Percentiles rank a stretch among this genome's conserved stretches.
Conservation (phyloP, 2,797 vertebrate genomes). For the Notolabrus celidotus region DNA sequence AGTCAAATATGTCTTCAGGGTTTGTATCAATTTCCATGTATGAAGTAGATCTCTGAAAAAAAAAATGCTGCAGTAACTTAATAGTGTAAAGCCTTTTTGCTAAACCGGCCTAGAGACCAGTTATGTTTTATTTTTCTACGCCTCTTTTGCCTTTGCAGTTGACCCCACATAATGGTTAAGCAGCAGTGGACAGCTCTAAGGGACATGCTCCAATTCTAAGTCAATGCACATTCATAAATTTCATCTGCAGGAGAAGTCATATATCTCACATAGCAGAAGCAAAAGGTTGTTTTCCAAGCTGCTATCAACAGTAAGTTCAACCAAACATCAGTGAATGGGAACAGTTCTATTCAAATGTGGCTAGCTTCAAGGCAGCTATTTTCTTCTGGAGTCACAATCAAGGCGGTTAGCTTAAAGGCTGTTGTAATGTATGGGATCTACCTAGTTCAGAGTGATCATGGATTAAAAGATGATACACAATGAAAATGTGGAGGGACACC, state of each 20-base stretch:
- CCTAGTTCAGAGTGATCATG: too few relatives aligned
- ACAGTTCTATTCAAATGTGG: not conserved
- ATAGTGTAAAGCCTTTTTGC: not conserved
- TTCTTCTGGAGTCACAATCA: too few relatives aligned
- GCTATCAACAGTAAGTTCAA: not conserved
- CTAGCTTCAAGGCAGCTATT: not conserved
- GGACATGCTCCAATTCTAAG: constrained; percentile 18
- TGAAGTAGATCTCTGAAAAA: not conserved
- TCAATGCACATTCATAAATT: constrained; percentile 3
- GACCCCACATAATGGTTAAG: constrained; percentile 9
- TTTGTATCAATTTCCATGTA: not conserved
- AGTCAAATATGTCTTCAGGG: not conserved
- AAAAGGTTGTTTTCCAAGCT: not conserved
- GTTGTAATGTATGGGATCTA: too few relatives aligned
- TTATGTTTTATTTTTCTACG: not conserved
- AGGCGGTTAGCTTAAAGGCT: too few relatives aligned
- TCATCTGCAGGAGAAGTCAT: not conserved
- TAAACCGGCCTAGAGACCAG: not conserved
- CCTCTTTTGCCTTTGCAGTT: constrained; percentile 1
- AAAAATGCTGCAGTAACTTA: not conserved
- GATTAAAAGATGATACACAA: too few relatives aligned
- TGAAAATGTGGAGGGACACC: too few relatives aligned
- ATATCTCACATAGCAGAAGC: too few relatives aligned
- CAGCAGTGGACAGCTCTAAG: not conserved
- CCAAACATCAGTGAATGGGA: not conserved